Conservation (phyloP, 2,797 vertebrate species). For the Lerista edwardsae region DNA sequence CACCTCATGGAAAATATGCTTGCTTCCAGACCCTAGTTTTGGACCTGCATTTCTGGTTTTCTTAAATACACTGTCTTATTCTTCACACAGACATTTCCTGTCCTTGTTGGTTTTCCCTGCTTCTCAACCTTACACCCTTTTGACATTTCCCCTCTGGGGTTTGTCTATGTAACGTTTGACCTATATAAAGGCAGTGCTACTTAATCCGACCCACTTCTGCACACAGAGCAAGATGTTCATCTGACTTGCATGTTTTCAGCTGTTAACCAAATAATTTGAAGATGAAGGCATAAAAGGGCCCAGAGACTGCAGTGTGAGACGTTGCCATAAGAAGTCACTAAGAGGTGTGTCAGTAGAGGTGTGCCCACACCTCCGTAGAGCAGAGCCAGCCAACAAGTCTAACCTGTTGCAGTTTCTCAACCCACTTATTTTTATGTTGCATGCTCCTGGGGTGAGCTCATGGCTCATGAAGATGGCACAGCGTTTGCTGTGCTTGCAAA, state of each 20-base stretch:
- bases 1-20: not conserved
- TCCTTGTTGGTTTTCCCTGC: too few relatives aligned
- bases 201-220: not conserved
- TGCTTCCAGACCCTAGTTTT: not conserved
- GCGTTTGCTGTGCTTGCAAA: not conserved
- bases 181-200: not conserved
- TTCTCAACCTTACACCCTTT: not conserved
- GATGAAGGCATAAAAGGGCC: too few relatives aligned
- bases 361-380: not conserved
- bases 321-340: not conserved
- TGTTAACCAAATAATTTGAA: not conserved
- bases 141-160: not conserved
- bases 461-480: not conserved
- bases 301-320: not conserved
- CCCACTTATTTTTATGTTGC: not conserved
- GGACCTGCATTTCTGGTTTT: not conserved
- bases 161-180: not conserved
- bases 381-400: not conserved
- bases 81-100: not conserved
- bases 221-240: too few relatives aligned
- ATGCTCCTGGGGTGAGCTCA: constrained; percentile 5
- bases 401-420: not conserved
- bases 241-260: not conserved
- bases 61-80: not conserved
- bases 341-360: not conserved